Evolutionary conservation across 2,113 vertebrate genomes (phyloP).

Genomic region (Corythoichthys haematopterus): DNA sequence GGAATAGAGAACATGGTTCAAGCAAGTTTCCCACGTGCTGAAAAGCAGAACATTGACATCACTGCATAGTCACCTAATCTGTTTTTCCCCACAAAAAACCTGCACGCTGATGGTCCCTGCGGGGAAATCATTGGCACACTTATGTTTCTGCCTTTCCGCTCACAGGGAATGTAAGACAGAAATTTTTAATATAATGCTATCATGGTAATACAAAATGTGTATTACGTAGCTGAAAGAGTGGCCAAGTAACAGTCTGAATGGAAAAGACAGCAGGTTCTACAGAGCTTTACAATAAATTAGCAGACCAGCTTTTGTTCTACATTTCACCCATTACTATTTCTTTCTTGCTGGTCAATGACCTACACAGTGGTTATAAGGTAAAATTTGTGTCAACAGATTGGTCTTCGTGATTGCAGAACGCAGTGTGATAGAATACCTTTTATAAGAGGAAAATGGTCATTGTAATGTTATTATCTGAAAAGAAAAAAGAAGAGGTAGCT

Average conservation of each 20-base stretch:
- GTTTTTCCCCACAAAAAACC: constrained; percentile 23
- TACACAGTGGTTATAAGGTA: too few relatives aligned
- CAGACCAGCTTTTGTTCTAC: too few relatives aligned
- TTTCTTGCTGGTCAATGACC: too few relatives aligned
- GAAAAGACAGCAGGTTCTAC: too few relatives aligned
- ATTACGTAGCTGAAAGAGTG: neutral
- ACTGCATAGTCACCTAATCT: constrained; percentile 35
- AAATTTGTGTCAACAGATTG: too few relatives aligned
- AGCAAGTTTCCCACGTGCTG: constrained; percentile 16
- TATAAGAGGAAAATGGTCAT: too few relatives aligned
- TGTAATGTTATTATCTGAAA: too few relatives aligned
- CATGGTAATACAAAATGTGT: neutral
- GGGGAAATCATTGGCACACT: constrained; percentile 20
- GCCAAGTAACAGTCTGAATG: neutral
- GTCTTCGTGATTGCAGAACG: too few relatives aligned
- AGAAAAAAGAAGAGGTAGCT: too few relatives aligned
- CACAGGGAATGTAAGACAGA: constrained; percentile 18
- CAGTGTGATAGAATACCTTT: too few relatives aligned
- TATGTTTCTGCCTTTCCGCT: constrained; percentile 31
- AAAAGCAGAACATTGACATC: constrained; percentile 31
- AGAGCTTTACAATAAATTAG: too few relatives aligned
- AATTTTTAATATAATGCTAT: constrained; percentile 1
- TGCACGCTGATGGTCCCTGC: constrained; percentile 19
- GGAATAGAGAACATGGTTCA: neutral
- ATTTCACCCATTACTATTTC: too few relatives aligned